phyloP scores from a whole-genome alignment of 1,140 invertebrate species.

The Drosophila tani region DNA sequence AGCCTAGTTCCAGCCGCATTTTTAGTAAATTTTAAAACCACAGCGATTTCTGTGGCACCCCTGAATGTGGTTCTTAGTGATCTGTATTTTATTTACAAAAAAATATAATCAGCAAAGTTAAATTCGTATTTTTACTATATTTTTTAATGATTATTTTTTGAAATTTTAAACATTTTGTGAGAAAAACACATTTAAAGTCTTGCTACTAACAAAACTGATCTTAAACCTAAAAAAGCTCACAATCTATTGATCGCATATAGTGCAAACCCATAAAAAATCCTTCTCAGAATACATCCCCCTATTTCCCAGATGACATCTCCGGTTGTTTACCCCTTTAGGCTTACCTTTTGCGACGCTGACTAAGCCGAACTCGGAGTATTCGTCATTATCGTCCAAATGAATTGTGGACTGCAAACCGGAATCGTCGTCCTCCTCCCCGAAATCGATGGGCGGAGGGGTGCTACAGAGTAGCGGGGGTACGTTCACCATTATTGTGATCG shows the following conservation, averaged over 20 bases:
- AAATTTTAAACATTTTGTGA: too few species aligned
- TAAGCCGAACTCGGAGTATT: slow-evolving; percentile 69
- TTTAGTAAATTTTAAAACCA: too few species aligned
- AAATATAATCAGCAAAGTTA: too few species aligned
- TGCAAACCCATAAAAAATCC: not conserved
- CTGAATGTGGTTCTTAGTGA: too few species aligned
- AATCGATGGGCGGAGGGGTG: slow-evolving; percentile 88
- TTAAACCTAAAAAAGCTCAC: not conserved
- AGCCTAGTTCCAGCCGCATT: too few species aligned
- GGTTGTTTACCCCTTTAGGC: slow-evolving; percentile 17
- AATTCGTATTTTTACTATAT: too few species aligned
- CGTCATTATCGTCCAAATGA: slow-evolving; percentile 82
- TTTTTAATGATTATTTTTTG: too few species aligned
- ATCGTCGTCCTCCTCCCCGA: slow-evolving; percentile 87
- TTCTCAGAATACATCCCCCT: not conserved
- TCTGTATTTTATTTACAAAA: too few species aligned
- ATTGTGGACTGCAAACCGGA: slow-evolving; percentile 87
- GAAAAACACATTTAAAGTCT: too few species aligned
- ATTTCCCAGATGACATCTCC: not conserved
- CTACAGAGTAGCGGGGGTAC: slow-evolving; percentile 88
- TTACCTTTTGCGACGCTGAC: slow-evolving; percentile 71
- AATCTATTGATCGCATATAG: not conserved
- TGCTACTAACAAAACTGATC: not conserved
- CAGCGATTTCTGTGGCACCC: too few species aligned
- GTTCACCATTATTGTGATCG: slow-evolving; percentile 69